Base-by-base conservation (phyloP, 2,797 vertebrate genomes). In the Todus mexicanus region DNA sequence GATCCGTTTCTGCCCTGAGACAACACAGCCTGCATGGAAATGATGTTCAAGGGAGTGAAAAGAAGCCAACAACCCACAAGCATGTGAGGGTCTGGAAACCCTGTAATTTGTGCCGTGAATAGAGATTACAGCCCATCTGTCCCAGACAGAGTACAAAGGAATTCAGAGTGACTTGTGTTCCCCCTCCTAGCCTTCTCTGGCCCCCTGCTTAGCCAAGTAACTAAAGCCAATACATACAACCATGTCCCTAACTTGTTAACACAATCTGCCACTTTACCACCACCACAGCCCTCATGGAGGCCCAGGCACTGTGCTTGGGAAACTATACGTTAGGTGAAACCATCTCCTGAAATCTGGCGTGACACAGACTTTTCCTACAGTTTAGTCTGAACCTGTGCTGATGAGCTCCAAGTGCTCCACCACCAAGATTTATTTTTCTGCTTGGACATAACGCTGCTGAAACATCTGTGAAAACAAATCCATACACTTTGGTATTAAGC, bases 391-490 rank as follows among this genome's bases (percentile, higher is more conserved):
- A 72, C 42, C 43, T 65, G 42, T 0, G 1, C 48, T 38, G 35
- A 81, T 19, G 76, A 48, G 25, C 65, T 80, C 38, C 0, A 1
- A 78, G 63, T 31, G 33, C 76, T 75, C 43, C 12, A 23, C 50
- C 53, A 64, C 23, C 42, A 92, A 65, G 40, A 82, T 72, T 83
- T 93, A 64, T 59, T 81, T 83, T 82, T 35, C 53, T 87, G 37
- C 65, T 70, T 60, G 48, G 65, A 86, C 66, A 69, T 35, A 86
- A 84, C 7, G 2, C 38, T 33, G 12, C 53, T 61, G 73, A 90
- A 94, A 92, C 42, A 79, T 57, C 40, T 74, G 73, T 53, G 92
- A 87, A 91, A 93, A 73, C 50, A 87, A 83, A 90, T 71, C 48
- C 54, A 66, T 65, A 45, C 7, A 47, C 27, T 89, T 86, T 64